These are phyloP conservation scores for Crossaster papposus DNA, from an alignment of 53 echinoderm and acorn worm genomes.

Conservation along the genomic window DNA sequence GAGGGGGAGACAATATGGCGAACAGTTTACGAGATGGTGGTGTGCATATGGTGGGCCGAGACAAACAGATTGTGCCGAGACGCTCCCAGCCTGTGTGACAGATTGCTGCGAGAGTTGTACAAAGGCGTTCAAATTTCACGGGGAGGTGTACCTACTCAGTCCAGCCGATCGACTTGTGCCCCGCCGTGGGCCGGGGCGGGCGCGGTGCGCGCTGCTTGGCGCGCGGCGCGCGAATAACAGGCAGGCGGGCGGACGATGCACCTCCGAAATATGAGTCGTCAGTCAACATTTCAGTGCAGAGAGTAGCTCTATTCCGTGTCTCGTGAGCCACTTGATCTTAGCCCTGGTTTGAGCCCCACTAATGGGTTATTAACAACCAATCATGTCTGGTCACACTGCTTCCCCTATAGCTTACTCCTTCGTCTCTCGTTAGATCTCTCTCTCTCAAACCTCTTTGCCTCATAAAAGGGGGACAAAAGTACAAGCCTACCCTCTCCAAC, in stretches of 20 bases:
- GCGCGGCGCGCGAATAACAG: not conserved
- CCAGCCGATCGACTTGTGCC: constrained; percentile 21
- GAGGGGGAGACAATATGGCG: constrained; percentile 30
- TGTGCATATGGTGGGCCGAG: constrained; percentile 49
- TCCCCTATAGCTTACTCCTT: not conserved
- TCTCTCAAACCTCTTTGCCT: constrained; percentile 6
- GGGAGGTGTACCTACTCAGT: not conserved
- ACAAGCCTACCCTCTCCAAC: constrained; percentile 41
- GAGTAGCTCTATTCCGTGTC: constrained; percentile 26
- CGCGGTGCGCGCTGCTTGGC: not conserved
- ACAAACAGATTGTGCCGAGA: constrained; percentile 51
- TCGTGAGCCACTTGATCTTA: constrained; percentile 51
- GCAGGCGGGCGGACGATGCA: not conserved
- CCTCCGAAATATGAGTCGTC: constrained; percentile 58
- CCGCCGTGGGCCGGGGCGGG: constrained; percentile 25
- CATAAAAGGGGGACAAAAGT: constrained; percentile 2
- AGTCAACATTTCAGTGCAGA: constrained; percentile 58
- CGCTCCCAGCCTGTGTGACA: constrained; percentile 19
- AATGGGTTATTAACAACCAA: constrained; percentile 63
- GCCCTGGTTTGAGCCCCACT: constrained; percentile 49
- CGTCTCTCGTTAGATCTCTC: not conserved
- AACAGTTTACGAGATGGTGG: constrained; percentile 15
- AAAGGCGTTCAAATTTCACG: constrained; percentile 61
- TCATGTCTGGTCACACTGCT: constrained; percentile 46
- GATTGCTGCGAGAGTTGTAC: constrained; percentile 42